phyloP scores from a whole-genome alignment of 2,888 invertebrate genomes.

The Callimorpha dominula region DNA sequence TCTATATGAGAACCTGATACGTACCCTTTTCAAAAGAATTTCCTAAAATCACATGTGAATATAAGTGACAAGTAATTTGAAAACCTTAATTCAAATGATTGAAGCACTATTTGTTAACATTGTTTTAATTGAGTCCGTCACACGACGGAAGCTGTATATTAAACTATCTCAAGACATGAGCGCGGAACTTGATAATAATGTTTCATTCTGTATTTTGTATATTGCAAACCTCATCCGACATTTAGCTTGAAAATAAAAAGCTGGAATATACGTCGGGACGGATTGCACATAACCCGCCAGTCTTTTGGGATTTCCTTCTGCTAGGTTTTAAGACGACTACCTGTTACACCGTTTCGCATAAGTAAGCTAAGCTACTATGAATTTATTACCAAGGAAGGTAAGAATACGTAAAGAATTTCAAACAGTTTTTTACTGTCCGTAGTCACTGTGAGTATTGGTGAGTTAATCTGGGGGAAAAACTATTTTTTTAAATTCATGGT shows the following conservation, averaged over 20 bases:
- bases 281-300: slow-evolving; percentile 73
- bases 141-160: background rate
- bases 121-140: too few species aligned
- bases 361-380: slow-evolving; percentile 1
- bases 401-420: background rate
- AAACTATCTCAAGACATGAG: background rate
- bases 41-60: too few species aligned
- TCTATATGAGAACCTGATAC: too few species aligned
- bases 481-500: too few species aligned
- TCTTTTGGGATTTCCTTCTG: slow-evolving; percentile 72
- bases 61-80: too few species aligned
- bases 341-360: slow-evolving; percentile 50
- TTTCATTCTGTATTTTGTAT: slow-evolving; percentile 50
- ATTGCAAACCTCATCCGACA: slow-evolving; percentile 60
- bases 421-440: background rate
- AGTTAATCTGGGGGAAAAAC: background rate
- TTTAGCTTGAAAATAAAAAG: slow-evolving; percentile 74
- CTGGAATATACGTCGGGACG: slow-evolving; percentile 64
- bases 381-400: slow-evolving; percentile 13
- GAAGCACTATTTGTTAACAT: too few species aligned
- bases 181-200: slow-evolving; percentile 7
- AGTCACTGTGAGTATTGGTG: background rate
- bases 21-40: too few species aligned
- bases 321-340: slow-evolving; percentile 57
- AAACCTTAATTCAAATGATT: too few species aligned